These are phyloP conservation scores for Epicampocera succincta DNA, from an alignment of 2,888 invertebrate genomes.

Conservation along the genomic window DNA sequence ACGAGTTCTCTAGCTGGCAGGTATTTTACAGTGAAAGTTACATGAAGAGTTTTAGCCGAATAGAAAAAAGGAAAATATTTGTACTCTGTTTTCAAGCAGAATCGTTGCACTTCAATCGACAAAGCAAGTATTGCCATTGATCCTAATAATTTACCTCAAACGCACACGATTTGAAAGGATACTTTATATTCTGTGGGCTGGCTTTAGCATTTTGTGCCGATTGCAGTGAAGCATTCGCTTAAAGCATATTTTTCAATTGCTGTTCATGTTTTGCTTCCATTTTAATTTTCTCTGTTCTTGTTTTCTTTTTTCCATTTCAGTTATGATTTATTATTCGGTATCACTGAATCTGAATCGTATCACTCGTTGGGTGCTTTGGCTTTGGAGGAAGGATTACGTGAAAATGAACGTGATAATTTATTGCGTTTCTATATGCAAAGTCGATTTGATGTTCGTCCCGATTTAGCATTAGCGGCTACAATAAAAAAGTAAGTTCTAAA, in stretches of 20 bases:
- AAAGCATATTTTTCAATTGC: slow-evolving; percentile 22
- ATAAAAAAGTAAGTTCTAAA: slow-evolving; percentile 86
- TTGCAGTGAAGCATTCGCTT: slow-evolving; percentile 6
- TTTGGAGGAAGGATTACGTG: slow-evolving; percentile 87
- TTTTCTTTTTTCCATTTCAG: slow-evolving; percentile 81
- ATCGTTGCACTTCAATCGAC: neutral
- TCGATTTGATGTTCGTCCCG: slow-evolving; percentile 89
- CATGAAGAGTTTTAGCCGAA: too few relatives aligned
- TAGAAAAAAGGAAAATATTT: too few relatives aligned
- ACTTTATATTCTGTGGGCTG: neutral
- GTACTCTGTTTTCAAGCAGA: neutral
- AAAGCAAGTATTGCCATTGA: slow-evolving; percentile 3
- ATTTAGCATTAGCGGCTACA: slow-evolving; percentile 85
- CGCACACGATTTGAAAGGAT: neutral
- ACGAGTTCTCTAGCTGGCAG: too few relatives aligned
- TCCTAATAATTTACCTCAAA: neutral
- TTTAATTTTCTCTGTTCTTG: slow-evolving; percentile 9
- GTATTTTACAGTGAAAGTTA: too few relatives aligned
- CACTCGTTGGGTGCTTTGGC: slow-evolving; percentile 87
- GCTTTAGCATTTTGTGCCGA: neutral
- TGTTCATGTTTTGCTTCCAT: neutral
- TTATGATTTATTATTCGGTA: slow-evolving; percentile 93
- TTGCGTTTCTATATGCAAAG: slow-evolving; percentile 90
- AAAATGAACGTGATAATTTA: slow-evolving; percentile 89
- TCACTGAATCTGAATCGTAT: slow-evolving; percentile 91